Evolutionary conservation across 1,140 invertebrate species (phyloP), one percentile per base, ranked within the genome.

Genomic region (Drosophila sulfurigaster): DNA sequence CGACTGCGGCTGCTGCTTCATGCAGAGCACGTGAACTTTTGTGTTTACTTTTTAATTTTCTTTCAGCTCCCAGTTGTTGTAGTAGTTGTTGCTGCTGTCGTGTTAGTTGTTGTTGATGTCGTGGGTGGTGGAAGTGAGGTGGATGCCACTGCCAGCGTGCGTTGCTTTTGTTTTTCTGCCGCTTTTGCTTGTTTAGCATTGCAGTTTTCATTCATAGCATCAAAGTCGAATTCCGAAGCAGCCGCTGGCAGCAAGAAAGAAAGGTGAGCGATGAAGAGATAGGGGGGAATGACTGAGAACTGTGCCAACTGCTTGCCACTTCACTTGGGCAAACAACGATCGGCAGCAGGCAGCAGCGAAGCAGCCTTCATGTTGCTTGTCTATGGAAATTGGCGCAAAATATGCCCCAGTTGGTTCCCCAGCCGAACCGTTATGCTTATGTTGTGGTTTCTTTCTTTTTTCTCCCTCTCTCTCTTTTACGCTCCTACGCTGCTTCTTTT

Each of bases 41-140:
- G 83, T 87, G 83, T 87, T 87, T 87, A 87, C 82, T 87, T 87
- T 87, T 83, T 82, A 78, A 87, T 87, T 87, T 83, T 78, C 82
- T 81, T 75, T 68, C 52, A 71, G 66, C 71, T 78, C 64, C 68
- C 64, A 35, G 67, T 62, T 68, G 46, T 58, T 70, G 67, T 67
- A 65, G 46, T 62, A 66, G 67, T 67, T 68, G 65, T 69, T 69
- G 79, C 41, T 49, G 62, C 38, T 69, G 74, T 70, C 43, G 59
- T 71, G 46, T 30, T 49, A 25, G 48, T 49, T 57, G 25, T 45
- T 65, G 30, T 52, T 35, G 30, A 41, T 8, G 52, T 68, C 58
- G 46, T 46, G 67, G 65, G 59, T 60, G 58, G 60, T 66, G 75
- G 41, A 63, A 60, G 59, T 65, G 52, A 56, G 66, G 79, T 0